phyloP scores from a whole-genome alignment of 2,888 invertebrate species.

The Metallyticus violacea region DNA sequence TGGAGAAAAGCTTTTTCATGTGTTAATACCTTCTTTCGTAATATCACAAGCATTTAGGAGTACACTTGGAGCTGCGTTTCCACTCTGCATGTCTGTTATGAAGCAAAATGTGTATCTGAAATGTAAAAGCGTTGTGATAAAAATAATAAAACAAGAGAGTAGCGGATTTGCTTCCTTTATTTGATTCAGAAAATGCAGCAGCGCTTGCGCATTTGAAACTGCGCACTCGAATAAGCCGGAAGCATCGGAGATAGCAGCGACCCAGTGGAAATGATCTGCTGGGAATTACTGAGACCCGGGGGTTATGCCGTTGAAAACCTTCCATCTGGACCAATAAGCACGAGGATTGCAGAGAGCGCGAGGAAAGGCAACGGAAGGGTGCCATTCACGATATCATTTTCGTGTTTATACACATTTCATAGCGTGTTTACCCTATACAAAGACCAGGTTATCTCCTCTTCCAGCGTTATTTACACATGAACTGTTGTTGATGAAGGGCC shows the following conservation, averaged over 20 bases:
- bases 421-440: not conserved
- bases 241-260: no score
- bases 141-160: not conserved
- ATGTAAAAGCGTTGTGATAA: no score
- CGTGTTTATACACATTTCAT: not conserved
- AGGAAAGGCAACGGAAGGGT: not conserved
- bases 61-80: not conserved
- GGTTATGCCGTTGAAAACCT: not conserved
- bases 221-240: no score
- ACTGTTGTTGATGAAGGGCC: not conserved
- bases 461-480: not conserved
- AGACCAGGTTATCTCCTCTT: not conserved
- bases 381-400: not conserved
- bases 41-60: not conserved
- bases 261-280: not conserved
- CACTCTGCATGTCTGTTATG: not conserved
- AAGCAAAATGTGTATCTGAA: not conserved
- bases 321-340: not conserved
- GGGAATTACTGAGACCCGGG: not conserved
- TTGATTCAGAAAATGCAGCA: not conserved
- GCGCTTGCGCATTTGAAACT: no score
- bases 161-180: not conserved
- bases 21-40: not conserved
- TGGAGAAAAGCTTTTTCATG: not conserved
- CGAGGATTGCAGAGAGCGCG: not conserved